Base-by-base conservation (phyloP, 1,140 invertebrate species). In the Sesamia nonagrioides region DNA sequence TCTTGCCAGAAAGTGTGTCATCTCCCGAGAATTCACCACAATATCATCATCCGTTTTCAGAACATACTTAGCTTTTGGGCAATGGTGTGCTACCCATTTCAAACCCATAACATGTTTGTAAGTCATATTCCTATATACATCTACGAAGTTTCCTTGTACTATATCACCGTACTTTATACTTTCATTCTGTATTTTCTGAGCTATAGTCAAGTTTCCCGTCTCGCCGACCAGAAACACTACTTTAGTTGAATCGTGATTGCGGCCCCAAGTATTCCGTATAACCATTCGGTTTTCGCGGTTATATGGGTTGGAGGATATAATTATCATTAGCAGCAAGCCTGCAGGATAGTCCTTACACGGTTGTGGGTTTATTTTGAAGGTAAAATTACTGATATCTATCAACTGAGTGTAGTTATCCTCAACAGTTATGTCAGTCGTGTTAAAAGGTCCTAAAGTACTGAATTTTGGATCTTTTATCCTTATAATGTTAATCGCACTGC, bases 101-200 rank as follows among this genome's bases (percentile, higher is more conserved):
- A 98, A 95, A 1, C 96, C 97, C 96, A 98, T 97, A 5, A 97
- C 96, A 91, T 98, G 97, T 92, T 98, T 98, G 86, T 98, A 98
- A 1, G 98, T 98, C 92, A 98, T 96, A 93, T 98, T 98, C 79
- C 96, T 96, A 88, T 98, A 98, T 40, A 95, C 95, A 94, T 98
- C 98, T 8, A 95, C 75, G 90, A 98, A 98, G 83, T 96, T 96
- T 33, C 97, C 97, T 92, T 98, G 97, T 33, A 98, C 95, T 73
- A 98, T 95, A 88, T 98, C 98, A 18, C 95, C 93, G 85, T 96
- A 96, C 0, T 83, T 83, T 3, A 86, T 85, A 83, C 96, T 96
- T 90, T 98, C 98, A 54, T 95, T 84, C 15, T 95, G 85, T 2
- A 98, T 84, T 0, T 88, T 77, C 81, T 97, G 95, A 45, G 91